Base-by-base conservation (phyloP, 2,113 vertebrate genomes). In the Phalacrocorax brasilianus region DNA sequence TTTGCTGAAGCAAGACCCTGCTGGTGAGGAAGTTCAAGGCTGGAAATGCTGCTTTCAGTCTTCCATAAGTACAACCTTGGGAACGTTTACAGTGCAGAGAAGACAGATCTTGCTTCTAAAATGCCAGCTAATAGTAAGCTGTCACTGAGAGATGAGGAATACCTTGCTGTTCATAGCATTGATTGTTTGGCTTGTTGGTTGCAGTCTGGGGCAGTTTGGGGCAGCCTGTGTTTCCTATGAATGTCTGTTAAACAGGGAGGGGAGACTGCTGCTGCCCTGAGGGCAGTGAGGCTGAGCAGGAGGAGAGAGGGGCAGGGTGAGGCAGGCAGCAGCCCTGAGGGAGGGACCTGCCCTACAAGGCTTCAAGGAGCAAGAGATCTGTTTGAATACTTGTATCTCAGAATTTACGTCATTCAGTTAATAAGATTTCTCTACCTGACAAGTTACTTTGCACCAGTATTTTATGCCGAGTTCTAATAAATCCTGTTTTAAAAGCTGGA, bases 211-310 rank as follows among this genome's bases (percentile, higher is more conserved):
- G 13, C 44, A 32, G 11, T 70, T 38, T 68, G 42, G 65, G 28
- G 14, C 49, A 91, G 78, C 12, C 30, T 61, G 17, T 65, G 4
- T 81, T 74, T 89, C 45, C n/a, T 44, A 16, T 8, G 17, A 19
- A 10, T 12, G 21, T 35, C 49, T 89, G 27, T 26, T 53, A 14
- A 67, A 50, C 9, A 22, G 26, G 24, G 38, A 83, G 9, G 11
- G 27, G 32, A 63, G 24, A 11, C 12, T 33, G n/a, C 13, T 56
- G 56, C 45, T 88, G 70, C 12, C 35, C 15, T 0, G 0, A 77
- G 35, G 45, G 59, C 61, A 47, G 27, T 26, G 44, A 65, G 22
- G 44, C 49, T 8, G 28, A 45, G 58, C 49, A 52, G 53, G 14
- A 40, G 71, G 26, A 47, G 20, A 52, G n/a, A 44, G 33, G 44